phyloP scores from a whole-genome alignment of 2,113 vertebrate genomes.

The Promerops cafer region DNA sequence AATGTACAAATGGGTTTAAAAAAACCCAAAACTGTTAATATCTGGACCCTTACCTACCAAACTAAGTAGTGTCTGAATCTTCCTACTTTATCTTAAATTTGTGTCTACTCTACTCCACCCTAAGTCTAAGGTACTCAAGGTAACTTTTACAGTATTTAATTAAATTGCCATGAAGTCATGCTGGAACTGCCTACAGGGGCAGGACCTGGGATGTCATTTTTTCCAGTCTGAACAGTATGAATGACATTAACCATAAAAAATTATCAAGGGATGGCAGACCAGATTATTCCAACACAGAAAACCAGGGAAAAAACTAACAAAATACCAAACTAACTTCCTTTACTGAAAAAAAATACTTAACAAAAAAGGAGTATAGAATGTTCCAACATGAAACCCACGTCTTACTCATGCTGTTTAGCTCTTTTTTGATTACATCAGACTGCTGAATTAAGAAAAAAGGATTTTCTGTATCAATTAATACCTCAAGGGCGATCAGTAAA shows the following conservation, averaged over 20 bases:
- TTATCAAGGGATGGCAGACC: neutral
- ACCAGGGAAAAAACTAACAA: neutral
- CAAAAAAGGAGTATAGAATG: neutral
- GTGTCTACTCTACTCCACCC: neutral
- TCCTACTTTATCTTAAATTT: neutral
- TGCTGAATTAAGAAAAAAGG: neutral
- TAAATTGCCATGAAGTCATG: neutral
- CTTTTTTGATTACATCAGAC: neutral
- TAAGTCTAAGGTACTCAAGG: neutral
- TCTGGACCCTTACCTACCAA: neutral
- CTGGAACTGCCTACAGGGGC: neutral
- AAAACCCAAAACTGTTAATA: rapidly evolving
- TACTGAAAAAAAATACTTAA: neutral
- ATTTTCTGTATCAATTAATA: neutral
- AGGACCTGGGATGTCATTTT: neutral
- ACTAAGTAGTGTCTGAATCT: neutral
- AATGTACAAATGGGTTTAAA: neutral
- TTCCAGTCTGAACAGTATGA: neutral
- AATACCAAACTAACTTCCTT: neutral
- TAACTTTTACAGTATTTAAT: neutral
- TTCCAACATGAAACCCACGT: neutral
- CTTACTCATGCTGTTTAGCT: neutral
- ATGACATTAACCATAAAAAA: neutral
- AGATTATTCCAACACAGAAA: neutral
- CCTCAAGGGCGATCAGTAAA: neutral